These are phyloP conservation scores for Notothenia coriiceps DNA, from an alignment of 2,113 vertebrate species.

Conservation along the genomic window DNA sequence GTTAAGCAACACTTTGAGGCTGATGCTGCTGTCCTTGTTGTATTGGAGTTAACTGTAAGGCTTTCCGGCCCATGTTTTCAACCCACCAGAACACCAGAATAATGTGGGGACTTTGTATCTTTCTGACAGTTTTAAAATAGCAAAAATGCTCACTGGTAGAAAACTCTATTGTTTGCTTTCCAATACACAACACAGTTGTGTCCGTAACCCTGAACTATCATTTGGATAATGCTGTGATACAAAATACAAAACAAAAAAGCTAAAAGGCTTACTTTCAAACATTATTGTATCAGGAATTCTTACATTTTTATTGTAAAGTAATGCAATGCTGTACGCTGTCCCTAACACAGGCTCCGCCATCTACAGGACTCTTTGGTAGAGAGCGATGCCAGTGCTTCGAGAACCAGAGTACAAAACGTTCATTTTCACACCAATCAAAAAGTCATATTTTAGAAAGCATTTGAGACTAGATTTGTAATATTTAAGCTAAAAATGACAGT, in stretches of 20 bases:
- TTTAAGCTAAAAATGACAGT: constrained; percentile 19
- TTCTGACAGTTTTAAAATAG: neutral
- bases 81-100: neutral
- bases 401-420: neutral
- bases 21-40: neutral
- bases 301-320: neutral
- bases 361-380: too few relatives aligned
- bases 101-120: neutral
- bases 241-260: neutral
- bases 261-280: neutral
- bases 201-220: neutral
- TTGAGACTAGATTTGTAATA: neutral
- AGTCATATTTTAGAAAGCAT: neutral
- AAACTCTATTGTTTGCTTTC: neutral
- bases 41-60: neutral
- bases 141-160: neutral
- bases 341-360: too few relatives aligned
- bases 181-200: neutral
- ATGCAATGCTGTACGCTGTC: neutral
- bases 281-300: neutral
- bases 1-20: neutral
- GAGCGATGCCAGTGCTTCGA: too few relatives aligned
- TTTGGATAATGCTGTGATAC: neutral
- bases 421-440: neutral
- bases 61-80: neutral